Percentiles rank a stretch among this genome's conserved stretches.
Conservation (phyloP, 2,797 vertebrate species). For the Hozukius guyotensis region DNA sequence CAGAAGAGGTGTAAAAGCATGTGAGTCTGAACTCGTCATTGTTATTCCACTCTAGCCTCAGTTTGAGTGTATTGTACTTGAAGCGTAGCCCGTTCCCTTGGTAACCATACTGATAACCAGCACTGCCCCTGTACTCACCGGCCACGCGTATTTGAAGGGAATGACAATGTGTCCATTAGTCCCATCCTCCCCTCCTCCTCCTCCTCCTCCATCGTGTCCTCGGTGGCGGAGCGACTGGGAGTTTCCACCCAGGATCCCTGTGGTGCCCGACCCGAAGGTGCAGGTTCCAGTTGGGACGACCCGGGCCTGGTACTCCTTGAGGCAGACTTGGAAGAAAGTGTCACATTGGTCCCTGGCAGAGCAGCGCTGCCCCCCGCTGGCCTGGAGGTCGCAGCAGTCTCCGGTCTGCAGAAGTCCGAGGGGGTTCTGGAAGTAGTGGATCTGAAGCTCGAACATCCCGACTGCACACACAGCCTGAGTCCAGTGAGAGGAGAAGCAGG, state of each 20-base stretch:
- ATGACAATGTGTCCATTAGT: constrained; percentile 80
- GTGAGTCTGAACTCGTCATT: constrained; percentile 53
- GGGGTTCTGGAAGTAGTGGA: constrained; percentile 82
- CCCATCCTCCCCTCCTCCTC: constrained; percentile 62
- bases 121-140: constrained; percentile 80
- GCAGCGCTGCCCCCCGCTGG: constrained; percentile 71
- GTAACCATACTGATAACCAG: constrained; percentile 69
- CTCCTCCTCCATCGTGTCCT: constrained; percentile 51
- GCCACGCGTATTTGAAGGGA: constrained; percentile 87
- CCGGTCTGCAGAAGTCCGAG: constrained; percentile 79
- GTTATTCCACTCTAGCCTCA: constrained; percentile 64
- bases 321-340: constrained; percentile 85
- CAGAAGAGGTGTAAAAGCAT: constrained; percentile 27
- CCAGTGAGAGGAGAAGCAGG: constrained; percentile 23
- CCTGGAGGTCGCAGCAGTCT: constrained; percentile 83
- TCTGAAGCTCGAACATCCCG: constrained; percentile 86
- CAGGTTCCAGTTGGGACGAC: constrained; percentile 79
- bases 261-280: constrained; percentile 81
- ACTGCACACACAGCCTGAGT: constrained; percentile 72
- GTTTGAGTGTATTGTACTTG: constrained; percentile 62
- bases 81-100: constrained; percentile 75
- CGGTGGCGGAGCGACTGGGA: constrained; percentile 73
- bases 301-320: constrained; percentile 88
- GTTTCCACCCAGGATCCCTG: constrained; percentile 84
- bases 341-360: constrained; percentile 81